Evolutionary conservation across 92 coral and sea anemone species (phyloP), one percentile per base, ranked within the genome.

Genomic region (Phenganax subtilis): DNA sequence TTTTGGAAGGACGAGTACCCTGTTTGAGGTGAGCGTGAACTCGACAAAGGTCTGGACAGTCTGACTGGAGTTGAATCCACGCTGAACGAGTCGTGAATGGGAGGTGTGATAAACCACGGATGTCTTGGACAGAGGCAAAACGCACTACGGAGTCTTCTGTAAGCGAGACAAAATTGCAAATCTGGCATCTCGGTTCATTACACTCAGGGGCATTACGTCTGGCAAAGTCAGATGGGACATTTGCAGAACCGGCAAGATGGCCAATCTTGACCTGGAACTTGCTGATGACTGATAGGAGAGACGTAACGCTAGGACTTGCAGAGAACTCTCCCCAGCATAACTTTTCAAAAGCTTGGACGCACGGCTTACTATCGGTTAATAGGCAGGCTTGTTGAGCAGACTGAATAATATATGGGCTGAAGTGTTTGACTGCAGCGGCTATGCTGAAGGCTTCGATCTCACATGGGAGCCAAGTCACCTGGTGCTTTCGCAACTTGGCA

Each of bases 121-220:
- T 20, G 25, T 20, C 25, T 20, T 20, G 25, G 25, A 20, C 25
- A 20, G 25, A 20, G 25, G 25, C 25, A 20, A 20, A 20, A 20
- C 25, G 25, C 25, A 20, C 25, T 20, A 20, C 25, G 25, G 25
- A 20, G 25, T 20, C 25, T 20, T 20, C 25, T 72, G 81, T 80
- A 51, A 30, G 51, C 16, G 27, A 55, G 64, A 85, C 63, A 59
- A 81, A 85, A 81, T 60, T 30, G 85, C 86, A 85, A 56, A 85
- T 81, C 71, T 79, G 77, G 44, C 80, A 85, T 53, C 71, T 30
- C 55, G 69, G 80, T 17, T 85, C 71, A 11, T 78, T 62, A 53
- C 85, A 80, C 4, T 73, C 12, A 15, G 78, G 70, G 55, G 87
- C 85, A 55, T 85, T 85, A 25, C 85, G 62, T 58, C 85, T 85